phyloP scores from a whole-genome alignment of 2,797 vertebrate genomes.

The Aplochiton taeniatus region DNA sequence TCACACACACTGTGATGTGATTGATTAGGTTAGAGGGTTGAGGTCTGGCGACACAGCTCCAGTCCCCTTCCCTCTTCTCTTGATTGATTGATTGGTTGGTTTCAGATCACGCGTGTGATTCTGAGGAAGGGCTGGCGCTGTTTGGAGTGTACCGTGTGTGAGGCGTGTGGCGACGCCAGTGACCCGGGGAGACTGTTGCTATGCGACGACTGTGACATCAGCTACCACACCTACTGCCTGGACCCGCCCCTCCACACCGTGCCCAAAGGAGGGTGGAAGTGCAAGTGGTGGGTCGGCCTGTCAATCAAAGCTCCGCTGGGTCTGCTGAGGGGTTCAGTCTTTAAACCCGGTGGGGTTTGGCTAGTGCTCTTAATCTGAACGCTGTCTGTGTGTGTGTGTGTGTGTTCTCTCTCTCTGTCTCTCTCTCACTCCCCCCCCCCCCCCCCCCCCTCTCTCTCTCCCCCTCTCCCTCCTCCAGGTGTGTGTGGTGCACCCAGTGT shows the following conservation, averaged over 20 bases:
- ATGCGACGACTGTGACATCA: slow-evolving; percentile 95
- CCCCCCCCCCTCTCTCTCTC: neutral
- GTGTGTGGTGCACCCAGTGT: slow-evolving; percentile 94
- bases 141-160: slow-evolving; percentile 93
- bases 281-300: slow-evolving; percentile 84
- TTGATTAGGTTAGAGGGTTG: no score
- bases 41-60: no score
- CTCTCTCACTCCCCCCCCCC: neutral
- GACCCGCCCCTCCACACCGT: slow-evolving; percentile 91
- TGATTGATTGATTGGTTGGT: no score
- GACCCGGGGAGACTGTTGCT: slow-evolving; percentile 89
- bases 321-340: no score
- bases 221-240: slow-evolving; percentile 94
- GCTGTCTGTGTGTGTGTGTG: neutral
- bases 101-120: slow-evolving; percentile 88
- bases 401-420: slow-evolving; percentile 4
- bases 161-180: slow-evolving; percentile 89
- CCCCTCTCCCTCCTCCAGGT: slow-evolving; percentile 75
- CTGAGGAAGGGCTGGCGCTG: slow-evolving; percentile 96
- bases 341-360: no score
- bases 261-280: slow-evolving; percentile 95
- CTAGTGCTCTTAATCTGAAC: neutral
- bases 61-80: no score
- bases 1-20: no score
- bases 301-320: slow-evolving; percentile 10